A percentile compares a stretch with the other conserved stretches of the same genome.
phyloP scores from a whole-genome alignment of 2,113 vertebrate genomes.

The Apodemus speciosus region DNA sequence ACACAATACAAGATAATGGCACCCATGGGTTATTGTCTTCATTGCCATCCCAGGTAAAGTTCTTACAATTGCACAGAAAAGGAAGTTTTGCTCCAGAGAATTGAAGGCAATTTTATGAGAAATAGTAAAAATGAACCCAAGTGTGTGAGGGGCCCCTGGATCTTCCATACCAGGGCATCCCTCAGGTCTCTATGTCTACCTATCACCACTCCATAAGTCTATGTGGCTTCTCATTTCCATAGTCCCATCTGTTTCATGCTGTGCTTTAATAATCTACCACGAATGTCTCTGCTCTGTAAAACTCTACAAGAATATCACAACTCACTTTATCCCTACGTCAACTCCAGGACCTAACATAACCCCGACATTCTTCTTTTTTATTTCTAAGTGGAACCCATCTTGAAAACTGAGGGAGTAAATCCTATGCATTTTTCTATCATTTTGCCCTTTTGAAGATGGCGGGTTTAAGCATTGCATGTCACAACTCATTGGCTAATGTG shows the following conservation, averaged over 20 bases:
- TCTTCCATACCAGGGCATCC: neutral
- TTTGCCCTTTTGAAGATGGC: too few species aligned
- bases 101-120: neutral
- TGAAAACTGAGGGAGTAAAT: neutral
- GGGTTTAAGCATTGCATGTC: neutral
- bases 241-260: neutral
- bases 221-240: neutral
- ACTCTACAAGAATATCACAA: neutral
- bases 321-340: neutral
- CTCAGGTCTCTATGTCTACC: neutral
- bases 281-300: neutral
- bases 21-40: neutral
- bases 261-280: neutral
- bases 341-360: rapidly evolving
- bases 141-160: neutral
- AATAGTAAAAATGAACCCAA: neutral
- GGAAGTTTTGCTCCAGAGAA: neutral
- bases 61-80: neutral
- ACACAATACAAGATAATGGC: neutral
- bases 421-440: neutral
- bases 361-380: neutral
- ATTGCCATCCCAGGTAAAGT: neutral
- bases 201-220: neutral
- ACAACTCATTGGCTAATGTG: neutral
- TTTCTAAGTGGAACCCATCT: neutral